phyloP scores from a whole-genome alignment of 2,113 vertebrate species.

The Panurus biarmicus region DNA sequence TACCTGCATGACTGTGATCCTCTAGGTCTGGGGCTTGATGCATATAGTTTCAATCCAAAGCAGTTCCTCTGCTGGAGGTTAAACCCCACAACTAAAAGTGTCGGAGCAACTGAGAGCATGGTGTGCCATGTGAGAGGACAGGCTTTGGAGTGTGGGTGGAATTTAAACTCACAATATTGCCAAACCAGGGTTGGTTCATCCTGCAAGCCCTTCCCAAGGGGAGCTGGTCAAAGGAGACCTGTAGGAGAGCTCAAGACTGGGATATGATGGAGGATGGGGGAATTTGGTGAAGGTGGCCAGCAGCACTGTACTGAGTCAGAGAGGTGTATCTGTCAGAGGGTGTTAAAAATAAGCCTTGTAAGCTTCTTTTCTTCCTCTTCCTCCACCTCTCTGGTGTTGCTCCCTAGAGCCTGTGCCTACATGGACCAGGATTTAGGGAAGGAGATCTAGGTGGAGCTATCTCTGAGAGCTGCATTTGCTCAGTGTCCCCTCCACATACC shows the following conservation, averaged over 20 bases:
- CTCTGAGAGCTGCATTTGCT: neutral
- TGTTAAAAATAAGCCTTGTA: neutral
- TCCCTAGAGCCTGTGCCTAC: neutral
- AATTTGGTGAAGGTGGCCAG: neutral
- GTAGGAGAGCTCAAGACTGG: neutral
- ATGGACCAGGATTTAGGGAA: neutral
- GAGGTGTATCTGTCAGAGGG: neutral
- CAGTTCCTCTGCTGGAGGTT: neutral
- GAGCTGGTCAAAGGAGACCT: neutral
- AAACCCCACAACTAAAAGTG: neutral
- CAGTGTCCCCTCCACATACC: neutral
- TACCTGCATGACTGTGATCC: neutral
- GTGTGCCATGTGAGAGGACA: fast-evolving
- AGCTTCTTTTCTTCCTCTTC: neutral
- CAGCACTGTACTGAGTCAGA: neutral
- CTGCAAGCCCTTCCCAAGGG: neutral
- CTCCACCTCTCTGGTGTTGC: neutral
- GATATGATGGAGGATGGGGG: neutral
- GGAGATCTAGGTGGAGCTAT: neutral
- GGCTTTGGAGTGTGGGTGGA: neutral
- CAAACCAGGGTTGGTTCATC: neutral
- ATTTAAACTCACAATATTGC: neutral
- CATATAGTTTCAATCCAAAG: neutral
- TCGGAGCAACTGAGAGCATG: neutral
- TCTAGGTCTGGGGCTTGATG: neutral